A percentile compares a stretch with the other conserved stretches of the same genome.
Evolutionary conservation across 2,797 vertebrate species (phyloP).

Genomic region (Falco rusticolus): DNA sequence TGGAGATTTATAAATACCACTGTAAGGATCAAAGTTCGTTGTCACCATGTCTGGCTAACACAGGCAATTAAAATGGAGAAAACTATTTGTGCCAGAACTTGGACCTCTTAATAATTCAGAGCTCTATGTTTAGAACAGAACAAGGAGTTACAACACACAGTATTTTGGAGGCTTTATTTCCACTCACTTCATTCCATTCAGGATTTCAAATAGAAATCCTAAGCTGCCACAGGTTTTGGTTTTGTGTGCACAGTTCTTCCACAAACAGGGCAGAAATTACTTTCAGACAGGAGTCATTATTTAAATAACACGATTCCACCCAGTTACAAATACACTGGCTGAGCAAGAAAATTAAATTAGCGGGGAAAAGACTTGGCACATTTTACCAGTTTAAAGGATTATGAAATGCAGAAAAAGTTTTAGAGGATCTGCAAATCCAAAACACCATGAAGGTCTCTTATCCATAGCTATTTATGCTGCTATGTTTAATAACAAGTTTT

Average conservation of each 20-base stretch:
- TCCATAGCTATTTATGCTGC: slow-evolving; percentile 8
- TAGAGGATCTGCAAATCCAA: slow-evolving; percentile 13
- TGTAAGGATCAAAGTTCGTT: neutral
- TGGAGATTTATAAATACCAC: neutral
- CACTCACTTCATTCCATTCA: slow-evolving; percentile 55
- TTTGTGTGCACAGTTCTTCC: slow-evolving; percentile 38
- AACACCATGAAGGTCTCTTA: slow-evolving; percentile 1
- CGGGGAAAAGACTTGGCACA: neutral
- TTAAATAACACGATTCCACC: slow-evolving; percentile 50
- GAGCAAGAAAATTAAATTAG: slow-evolving; percentile 31
- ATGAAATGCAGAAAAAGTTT: slow-evolving; percentile 33
- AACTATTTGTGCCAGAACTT: neutral
- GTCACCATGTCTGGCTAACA: neutral
- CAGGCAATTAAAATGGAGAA: neutral
- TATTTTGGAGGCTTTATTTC: slow-evolving; percentile 48
- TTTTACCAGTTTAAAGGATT: slow-evolving; percentile 28
- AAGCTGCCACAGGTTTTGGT: slow-evolving; percentile 37
- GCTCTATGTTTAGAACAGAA: slow-evolving; percentile 48
- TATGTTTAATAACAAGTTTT: neutral
- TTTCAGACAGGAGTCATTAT: slow-evolving; percentile 50
- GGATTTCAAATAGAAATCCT: slow-evolving; percentile 49
- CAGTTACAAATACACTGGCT: slow-evolving; percentile 11
- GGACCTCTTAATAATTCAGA: slow-evolving; percentile 23
- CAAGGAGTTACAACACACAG: slow-evolving; percentile 36
- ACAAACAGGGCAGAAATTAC: slow-evolving; percentile 51